Conservation (phyloP, 37 sponge, comb jelly and placozoan species). For the Cladorhizidae sp. region DNA sequence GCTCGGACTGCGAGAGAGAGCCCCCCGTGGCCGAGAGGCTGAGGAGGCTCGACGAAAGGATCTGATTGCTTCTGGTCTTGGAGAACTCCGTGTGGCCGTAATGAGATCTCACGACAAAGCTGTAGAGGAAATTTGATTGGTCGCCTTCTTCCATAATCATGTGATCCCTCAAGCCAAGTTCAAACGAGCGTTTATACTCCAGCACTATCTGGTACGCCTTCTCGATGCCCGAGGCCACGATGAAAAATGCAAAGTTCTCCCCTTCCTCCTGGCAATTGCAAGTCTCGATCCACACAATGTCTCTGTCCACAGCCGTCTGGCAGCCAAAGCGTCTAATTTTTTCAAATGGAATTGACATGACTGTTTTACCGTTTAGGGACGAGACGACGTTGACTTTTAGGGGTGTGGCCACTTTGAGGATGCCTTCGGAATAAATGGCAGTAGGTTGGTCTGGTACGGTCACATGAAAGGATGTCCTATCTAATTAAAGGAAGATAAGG, state of each 20-base stretch:
- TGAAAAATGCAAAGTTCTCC: conserved; percentile 42
- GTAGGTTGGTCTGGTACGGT: conserved; percentile 62
- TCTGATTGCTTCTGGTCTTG: not conserved
- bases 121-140: conserved; percentile 2
- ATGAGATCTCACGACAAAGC: conserved; percentile 42
- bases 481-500: conserved; percentile 10
- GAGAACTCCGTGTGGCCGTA: conserved; percentile 56
- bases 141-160: conserved; percentile 53
- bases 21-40: conserved; percentile 11
- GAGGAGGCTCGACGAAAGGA: conserved; percentile 31
- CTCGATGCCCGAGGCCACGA: conserved; percentile 50
- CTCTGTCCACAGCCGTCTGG: conserved; percentile 2
- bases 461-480: conserved; percentile 59
- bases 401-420: conserved; percentile 49
- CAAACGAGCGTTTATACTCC: conserved; percentile 35
- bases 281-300: conserved; percentile 73
- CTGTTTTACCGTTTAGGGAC: conserved; percentile 11
- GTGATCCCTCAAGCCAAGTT: conserved; percentile 14
- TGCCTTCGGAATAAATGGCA: conserved; percentile 18
- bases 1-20: not conserved
- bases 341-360: conserved; percentile 38
- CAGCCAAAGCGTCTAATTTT: conserved; percentile 60
- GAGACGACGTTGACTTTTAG: conserved; percentile 25
- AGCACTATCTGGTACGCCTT: conserved; percentile 25
- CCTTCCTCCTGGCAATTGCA: conserved; percentile 24